Evolutionary conservation across 2,797 vertebrate genomes (phyloP).

Genomic region (Hephaestus fuliginosus): DNA sequence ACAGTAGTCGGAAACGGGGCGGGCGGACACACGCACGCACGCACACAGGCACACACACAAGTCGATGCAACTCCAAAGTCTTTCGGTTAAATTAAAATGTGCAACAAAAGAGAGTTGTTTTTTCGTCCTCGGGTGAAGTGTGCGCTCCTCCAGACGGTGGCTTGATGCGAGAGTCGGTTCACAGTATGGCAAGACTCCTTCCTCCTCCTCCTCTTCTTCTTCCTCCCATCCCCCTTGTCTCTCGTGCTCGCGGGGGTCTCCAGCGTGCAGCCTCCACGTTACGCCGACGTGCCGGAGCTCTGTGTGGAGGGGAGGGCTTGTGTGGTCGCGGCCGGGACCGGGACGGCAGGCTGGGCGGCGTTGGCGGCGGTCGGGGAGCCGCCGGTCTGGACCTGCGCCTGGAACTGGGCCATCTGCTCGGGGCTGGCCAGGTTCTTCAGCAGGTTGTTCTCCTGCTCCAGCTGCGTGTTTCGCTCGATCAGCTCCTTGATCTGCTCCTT

Average conservation of each 20-base stretch:
- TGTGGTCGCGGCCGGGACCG: constrained; percentile 22
- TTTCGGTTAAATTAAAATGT: constrained; percentile 79
- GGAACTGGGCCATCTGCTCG: constrained; percentile 97
- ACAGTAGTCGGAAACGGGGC: constrained; percentile 63
- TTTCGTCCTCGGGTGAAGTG: constrained; percentile 42
- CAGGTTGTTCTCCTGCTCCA: constrained; percentile 98
- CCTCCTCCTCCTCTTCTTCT: constrained; percentile 38
- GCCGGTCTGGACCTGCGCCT: constrained; percentile 94
- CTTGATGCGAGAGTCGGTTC: constrained; percentile 68
- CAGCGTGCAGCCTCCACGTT: constrained; percentile 51
- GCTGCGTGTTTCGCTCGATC: constrained; percentile 95
- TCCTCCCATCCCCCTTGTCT: constrained; percentile 30
- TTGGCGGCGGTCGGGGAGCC: constrained; percentile 78
- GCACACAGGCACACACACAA: constrained; percentile 27
- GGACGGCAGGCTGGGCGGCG: constrained; percentile 78
- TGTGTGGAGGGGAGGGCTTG: constrained; percentile 72
- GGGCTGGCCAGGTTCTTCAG: constrained; percentile 97
- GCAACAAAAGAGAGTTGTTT: constrained; percentile 73
- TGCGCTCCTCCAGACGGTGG: constrained; percentile 66
- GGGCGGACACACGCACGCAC: constrained; percentile 7
- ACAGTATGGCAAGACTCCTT: constrained; percentile 73
- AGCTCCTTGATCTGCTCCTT: constrained; percentile 99
- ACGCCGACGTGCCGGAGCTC: constrained; percentile 78
- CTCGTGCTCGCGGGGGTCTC: constrained; percentile 23
- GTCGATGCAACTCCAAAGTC: constrained; percentile 49